Base-by-base conservation (phyloP, 1,140 invertebrate genomes). In the Sweltsa coloradensis region DNA sequence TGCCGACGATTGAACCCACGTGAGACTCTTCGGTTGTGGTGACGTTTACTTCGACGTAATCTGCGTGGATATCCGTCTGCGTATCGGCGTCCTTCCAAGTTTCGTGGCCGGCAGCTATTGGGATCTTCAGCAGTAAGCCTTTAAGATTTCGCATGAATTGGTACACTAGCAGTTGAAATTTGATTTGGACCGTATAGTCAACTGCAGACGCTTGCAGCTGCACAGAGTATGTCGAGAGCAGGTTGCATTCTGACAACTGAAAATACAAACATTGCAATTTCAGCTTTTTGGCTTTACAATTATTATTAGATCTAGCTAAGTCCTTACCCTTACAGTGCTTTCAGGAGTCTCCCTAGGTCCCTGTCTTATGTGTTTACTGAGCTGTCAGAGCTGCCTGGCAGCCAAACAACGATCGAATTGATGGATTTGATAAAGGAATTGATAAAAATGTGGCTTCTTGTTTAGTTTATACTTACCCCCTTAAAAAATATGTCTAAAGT, bases 211-310 rank as follows among this genome's bases (percentile, higher is more conserved):
- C 31, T 24, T 50, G 48, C 0, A 50, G 41, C 42, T 50, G 48
- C 13, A 50, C 48, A 23, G 48, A 50, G 26, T 50, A 50, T 14
- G 41, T 44, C 2, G 41, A 41, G 16, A 50, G 13, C n/a, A 50
- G 21, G 4, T 42, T 42, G 24, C 48, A 50, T 50, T 50, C 48
- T 37, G 48, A 24, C n/a, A 50, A 27, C 48, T 50, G 41, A 24
- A 45, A 45, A n/a, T n/a, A n/a, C n/a, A n/a, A n/a, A n/a, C n/a
- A n/a, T n/a, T n/a, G n/a, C n/a, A n/a, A n/a, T n/a, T n/a, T n/a
- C n/a, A n/a, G n/a, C n/a, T n/a, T n/a, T n/a, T n/a, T n/a, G n/a
- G n/a, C n/a, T n/a, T n/a, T n/a, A n/a, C n/a, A n/a, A n/a, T n/a
- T n/a, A n/a, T n/a, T n/a, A n/a, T n/a, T n/a, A n/a, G n/a, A n/a